Evolutionary conservation across 2,888 invertebrate species (phyloP), one percentile per base, ranked within the genome.

Genomic region (Brachynemurus nebulosus): DNA sequence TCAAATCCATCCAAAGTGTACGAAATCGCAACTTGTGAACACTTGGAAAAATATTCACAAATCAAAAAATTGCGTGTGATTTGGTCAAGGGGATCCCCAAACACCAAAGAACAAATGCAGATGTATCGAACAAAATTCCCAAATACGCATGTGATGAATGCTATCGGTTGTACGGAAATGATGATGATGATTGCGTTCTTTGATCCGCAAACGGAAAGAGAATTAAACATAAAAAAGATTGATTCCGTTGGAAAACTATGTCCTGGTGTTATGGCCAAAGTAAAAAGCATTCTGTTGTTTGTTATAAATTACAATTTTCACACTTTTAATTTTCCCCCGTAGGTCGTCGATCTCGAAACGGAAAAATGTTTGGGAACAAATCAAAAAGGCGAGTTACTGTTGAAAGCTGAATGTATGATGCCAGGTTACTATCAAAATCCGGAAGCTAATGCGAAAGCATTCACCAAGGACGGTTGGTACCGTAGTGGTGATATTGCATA

Each of bases 341-440:
- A 36, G 36, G 18, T 37, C 9, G 37, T 37, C n/a, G 37, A 37
- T 37, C 3, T 18, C n/a, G 19, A 3, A 2, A 37, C 37, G 8
- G 9, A n/a, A 20, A 20, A 37, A 19, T n/a, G 11, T 19, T 11
- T 37, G 11, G n/a, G n/a, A 11, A 14, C n/a, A 2, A 19, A 19
- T n/a, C 17, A 37, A 37, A 12, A 37, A 37, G 37, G 37, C 12
- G 37, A 37, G 18, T 20, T 37, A 19, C 12, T n/a, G 8, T 11
- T 37, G n/a, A 37, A 37, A 37, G 17, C 18, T 17, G 20, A 37
- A 19, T 37, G n/a, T 8, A 19, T 37, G 20, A 17, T 19, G 7
- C 18, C 17, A 17, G 37, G 37, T 4, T 37, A 37, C 12, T 37
- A 37, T 6, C 12, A 17, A 20, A 37, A 37, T 11, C 17, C 3